Evolutionary conservation across 2,797 vertebrate species (phyloP).

Genomic region (Argentina silus): DNA sequence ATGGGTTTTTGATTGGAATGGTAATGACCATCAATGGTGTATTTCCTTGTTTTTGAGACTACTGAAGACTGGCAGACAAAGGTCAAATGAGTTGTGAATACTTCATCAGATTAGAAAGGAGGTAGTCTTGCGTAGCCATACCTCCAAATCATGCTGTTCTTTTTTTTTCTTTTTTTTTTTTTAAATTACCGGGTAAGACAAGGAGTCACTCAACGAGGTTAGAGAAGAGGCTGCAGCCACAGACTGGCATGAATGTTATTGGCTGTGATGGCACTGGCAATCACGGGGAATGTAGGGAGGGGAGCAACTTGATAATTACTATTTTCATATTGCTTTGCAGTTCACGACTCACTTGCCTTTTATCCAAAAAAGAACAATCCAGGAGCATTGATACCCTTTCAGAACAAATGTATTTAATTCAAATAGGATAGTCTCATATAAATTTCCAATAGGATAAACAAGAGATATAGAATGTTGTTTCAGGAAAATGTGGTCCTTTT

Average conservation of each 20-base stretch:
- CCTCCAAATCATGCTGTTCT: no score
- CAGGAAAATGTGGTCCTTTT: neutral
- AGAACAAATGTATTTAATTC: neutral
- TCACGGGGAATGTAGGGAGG: constrained; percentile 44
- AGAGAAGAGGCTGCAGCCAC: constrained; percentile 43
- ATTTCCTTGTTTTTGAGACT: constrained; percentile 24
- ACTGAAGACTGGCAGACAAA: constrained; percentile 32
- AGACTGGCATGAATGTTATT: constrained; percentile 38
- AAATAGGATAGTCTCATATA: neutral
- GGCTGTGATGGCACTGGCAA: constrained; percentile 43
- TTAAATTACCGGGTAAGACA: no score
- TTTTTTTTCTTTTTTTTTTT: no score
- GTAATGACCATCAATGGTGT: constrained; percentile 14
- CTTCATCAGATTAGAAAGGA: constrained; percentile 52
- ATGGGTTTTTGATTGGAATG: constrained; percentile 37
- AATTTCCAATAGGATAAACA: constrained; percentile 9
- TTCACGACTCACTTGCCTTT: constrained; percentile 36
- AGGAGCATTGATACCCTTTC: constrained; percentile 12
- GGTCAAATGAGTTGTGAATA: constrained; percentile 39
- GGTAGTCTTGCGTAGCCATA: no score
- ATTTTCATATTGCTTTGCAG: constrained; percentile 35
- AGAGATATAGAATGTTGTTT: neutral
- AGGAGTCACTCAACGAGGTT: no score
- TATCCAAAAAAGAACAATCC: constrained; percentile 20
- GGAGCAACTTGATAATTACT: constrained; percentile 40